A percentile compares a stretch with the other conserved stretches of the same genome.
These are phyloP conservation scores for Lycocorax pyrrhopterus DNA, from an alignment of 2,113 vertebrate species.

Conservation along the genomic window DNA sequence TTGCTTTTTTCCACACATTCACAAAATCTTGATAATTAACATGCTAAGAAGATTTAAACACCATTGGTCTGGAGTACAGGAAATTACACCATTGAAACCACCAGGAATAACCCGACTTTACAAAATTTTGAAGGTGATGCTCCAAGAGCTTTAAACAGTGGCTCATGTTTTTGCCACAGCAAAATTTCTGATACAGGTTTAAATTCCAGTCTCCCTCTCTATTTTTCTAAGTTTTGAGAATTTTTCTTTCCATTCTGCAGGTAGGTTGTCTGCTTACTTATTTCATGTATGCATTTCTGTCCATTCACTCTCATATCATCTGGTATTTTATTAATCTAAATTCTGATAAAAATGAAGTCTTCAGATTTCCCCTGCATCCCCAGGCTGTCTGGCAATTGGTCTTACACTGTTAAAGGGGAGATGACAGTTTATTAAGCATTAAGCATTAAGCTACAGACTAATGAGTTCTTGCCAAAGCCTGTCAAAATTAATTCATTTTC, in stretches of 20 bases:
- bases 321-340: background rate
- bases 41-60: background rate
- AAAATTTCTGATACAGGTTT: background rate
- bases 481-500: conserved; percentile 45
- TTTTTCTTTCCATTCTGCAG: background rate
- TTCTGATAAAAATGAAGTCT: background rate
- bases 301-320: background rate
- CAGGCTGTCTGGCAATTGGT: background rate
- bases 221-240: background rate
- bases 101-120: background rate
- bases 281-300: background rate
- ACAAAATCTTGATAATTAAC: background rate
- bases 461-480: conserved; percentile 44
- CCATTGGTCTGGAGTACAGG: background rate
- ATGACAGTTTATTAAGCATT: conserved; percentile 50
- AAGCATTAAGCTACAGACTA: conserved; percentile 15
- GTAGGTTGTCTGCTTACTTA: background rate
- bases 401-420: background rate
- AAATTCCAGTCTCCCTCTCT: background rate
- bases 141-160: background rate
- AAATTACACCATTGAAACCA: background rate
- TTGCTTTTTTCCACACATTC: background rate
- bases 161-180: background rate
- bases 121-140: background rate
- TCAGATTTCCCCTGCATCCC: background rate